Percentiles rank a stretch among this genome's conserved stretches.
phyloP scores from a whole-genome alignment of 2,113 vertebrate species.

The Malurus alboscapulatus region DNA sequence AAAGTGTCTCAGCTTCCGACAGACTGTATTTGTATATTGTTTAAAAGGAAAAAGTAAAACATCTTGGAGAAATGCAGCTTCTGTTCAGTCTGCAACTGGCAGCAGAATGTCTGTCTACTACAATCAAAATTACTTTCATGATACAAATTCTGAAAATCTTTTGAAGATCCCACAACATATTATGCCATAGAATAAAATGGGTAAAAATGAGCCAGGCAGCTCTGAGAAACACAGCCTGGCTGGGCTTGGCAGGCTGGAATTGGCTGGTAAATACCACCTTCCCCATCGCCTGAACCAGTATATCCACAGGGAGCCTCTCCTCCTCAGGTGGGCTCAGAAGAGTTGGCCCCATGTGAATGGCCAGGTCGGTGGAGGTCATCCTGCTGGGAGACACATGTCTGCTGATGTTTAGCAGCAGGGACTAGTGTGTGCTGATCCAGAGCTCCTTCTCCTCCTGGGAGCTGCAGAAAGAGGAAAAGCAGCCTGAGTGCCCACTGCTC shows the following conservation, averaged over 20 bases:
- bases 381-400: not conserved
- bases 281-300: slow-evolving; percentile 51
- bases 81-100: not conserved
- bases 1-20: not conserved
- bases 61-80: not conserved
- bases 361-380: not conserved
- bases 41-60: slow-evolving; percentile 5
- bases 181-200: not conserved
- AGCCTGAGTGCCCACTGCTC: not conserved
- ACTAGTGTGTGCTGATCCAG: not conserved
- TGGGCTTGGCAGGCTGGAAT: rapidly evolving
- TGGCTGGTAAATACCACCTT: not conserved
- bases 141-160: not conserved
- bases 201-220: not conserved
- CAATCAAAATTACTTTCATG: not conserved
- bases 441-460: not conserved
- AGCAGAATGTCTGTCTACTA: not conserved
- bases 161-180: not conserved
- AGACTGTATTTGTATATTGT: not conserved
- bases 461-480: not conserved
- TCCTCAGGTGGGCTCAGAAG: slow-evolving; percentile 69
- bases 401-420: not conserved
- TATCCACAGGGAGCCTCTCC: slow-evolving; percentile 46
- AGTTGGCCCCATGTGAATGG: slow-evolving; percentile 59
- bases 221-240: not conserved